A percentile compares a stretch with the other conserved stretches of the same genome.
phyloP scores from a whole-genome alignment of 2,113 vertebrate genomes.

The Pandion haliaetus region DNA sequence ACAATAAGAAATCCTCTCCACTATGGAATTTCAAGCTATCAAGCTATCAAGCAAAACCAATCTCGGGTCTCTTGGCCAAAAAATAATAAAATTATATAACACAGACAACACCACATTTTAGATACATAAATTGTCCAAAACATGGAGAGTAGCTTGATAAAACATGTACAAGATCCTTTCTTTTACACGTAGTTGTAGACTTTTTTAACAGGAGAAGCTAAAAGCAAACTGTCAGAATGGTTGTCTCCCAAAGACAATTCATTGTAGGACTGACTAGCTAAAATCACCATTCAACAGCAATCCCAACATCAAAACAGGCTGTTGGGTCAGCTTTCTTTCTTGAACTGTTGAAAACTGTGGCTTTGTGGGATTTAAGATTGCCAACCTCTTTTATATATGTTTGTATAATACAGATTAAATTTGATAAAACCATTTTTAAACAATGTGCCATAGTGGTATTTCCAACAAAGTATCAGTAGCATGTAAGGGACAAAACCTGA shows the following conservation, averaged over 20 bases:
- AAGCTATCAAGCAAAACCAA: slow-evolving; percentile 75
- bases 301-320: slow-evolving; percentile 11
- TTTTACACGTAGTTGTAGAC: slow-evolving; percentile 6
- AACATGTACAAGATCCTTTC: slow-evolving; percentile 66
- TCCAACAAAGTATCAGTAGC: slow-evolving; percentile 32
- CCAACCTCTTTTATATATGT: slow-evolving; percentile 22
- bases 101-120: slow-evolving; percentile 79
- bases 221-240: slow-evolving; percentile 32
- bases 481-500: slow-evolving; percentile 49
- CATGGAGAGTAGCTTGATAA: slow-evolving; percentile 68
- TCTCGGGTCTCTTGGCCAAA: slow-evolving; percentile 68
- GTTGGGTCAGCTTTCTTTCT: background rate
- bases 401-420: background rate
- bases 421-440: slow-evolving; percentile 56
- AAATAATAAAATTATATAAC: slow-evolving; percentile 74
- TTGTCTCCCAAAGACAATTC: slow-evolving; percentile 57
- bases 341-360: background rate
- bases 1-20: slow-evolving; percentile 69
- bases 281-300: slow-evolving; percentile 3
- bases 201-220: slow-evolving; percentile 28
- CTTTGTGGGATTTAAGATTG: slow-evolving; percentile 30
- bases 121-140: slow-evolving; percentile 86
- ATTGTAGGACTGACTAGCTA: slow-evolving; percentile 50
- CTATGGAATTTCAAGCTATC: slow-evolving; percentile 78
- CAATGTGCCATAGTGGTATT: background rate